A percentile compares a stretch with the other conserved stretches of the same genome.
phyloP scores from a whole-genome alignment of 2,113 vertebrate genomes.

The Acrocephalus arundinaceus region DNA sequence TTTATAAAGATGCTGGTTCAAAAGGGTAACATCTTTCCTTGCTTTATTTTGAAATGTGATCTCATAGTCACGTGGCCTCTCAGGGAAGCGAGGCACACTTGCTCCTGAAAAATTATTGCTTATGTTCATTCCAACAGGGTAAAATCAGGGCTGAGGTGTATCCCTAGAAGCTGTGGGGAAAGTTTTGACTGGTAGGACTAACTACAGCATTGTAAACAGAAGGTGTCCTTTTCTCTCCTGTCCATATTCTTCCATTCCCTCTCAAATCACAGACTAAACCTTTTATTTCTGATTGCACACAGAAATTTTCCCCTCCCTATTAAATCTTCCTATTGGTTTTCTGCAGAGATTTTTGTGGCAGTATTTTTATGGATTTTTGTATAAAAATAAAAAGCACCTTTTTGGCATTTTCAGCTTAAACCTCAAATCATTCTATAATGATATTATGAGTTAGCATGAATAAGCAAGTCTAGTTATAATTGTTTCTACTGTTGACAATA shows the following conservation, averaged over 20 bases:
- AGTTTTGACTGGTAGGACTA: neutral
- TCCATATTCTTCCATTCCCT: neutral
- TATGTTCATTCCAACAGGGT: neutral
- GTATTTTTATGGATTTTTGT: neutral
- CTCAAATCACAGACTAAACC: neutral
- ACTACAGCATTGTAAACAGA: neutral
- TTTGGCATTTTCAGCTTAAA: neutral
- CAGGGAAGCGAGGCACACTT: neutral
- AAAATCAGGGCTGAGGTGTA: neutral
- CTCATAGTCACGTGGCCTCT: neutral
- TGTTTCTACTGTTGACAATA: conserved; percentile 14
- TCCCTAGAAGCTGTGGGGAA: neutral
- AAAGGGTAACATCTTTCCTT: neutral
- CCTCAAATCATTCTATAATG: neutral
- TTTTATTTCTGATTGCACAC: neutral
- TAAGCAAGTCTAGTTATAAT: neutral
- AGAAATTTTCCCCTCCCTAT: neutral
- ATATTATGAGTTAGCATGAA: neutral
- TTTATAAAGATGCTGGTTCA: neutral
- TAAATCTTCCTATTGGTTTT: neutral
- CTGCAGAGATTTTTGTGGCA: neutral
- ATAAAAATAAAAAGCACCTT: neutral
- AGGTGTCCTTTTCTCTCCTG: neutral
- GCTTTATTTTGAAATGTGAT: neutral
- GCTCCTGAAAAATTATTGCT: neutral